phyloP scores from a whole-genome alignment of 2,113 vertebrate genomes.

The Riparia riparia region DNA sequence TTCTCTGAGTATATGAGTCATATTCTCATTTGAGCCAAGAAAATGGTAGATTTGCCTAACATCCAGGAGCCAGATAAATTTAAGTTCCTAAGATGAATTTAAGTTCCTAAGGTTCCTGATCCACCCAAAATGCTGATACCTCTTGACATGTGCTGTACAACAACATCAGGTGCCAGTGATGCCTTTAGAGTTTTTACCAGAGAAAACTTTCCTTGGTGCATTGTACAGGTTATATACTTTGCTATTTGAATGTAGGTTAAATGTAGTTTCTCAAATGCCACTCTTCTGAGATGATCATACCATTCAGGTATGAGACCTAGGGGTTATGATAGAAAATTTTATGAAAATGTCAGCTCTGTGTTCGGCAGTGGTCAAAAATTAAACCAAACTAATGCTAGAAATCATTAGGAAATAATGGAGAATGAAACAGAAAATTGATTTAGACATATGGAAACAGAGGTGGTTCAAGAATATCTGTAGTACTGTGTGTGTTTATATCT shows the following conservation, averaged over 20 bases:
- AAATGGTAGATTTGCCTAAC: not conserved
- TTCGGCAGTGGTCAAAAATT: not conserved
- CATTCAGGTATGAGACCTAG: not conserved
- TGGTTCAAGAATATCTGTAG: not conserved
- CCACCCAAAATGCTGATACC: not conserved
- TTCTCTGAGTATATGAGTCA: not conserved
- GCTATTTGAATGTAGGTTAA: not conserved
- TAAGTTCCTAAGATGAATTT: not conserved
- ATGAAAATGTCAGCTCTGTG: not conserved
- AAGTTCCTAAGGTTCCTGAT: not conserved
- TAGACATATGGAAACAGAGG: not conserved
- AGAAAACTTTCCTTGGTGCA: not conserved
- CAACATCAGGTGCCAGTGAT: not conserved
- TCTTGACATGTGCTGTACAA: not conserved
- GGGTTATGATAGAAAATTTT: not conserved
- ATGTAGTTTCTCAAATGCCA: not conserved
- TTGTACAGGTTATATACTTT: not conserved
- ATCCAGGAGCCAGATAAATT: not conserved
- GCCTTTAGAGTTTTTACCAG: not conserved
- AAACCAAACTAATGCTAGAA: not conserved
- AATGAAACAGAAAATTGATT: not conserved
- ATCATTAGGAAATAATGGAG: not conserved
- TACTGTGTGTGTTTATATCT: not conserved
- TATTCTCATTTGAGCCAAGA: not conserved
- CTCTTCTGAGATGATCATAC: not conserved